Base-by-base conservation (phyloP, 2,888 invertebrate species). In the Eledona agricola region DNA sequence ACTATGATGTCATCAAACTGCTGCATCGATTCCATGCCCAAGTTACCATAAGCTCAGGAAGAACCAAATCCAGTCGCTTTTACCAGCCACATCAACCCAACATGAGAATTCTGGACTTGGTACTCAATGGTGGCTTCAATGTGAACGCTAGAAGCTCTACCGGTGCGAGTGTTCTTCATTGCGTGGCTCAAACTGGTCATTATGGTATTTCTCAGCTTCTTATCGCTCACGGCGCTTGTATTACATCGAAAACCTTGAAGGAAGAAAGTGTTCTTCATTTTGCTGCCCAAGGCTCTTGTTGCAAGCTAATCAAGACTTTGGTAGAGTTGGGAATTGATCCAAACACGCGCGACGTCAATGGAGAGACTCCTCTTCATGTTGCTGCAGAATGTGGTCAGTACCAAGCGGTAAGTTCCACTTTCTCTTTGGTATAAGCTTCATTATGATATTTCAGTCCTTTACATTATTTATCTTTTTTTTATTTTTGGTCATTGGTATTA, bases 31-130 rank as follows among this genome's bases (percentile, higher is more conserved):
- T 5, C 6, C 13, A 15, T 10, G 29, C 29, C 29, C 4, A 29
- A 4, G 10, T 29, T 15, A 29, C 29, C 5, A 29, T 5, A 5
- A 11, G 12, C 29, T 13, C 12, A 4, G 9, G 13, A 12, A n/a
- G 15, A 10, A 12, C 4, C 29, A 1, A 29, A 29, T 9, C 2
- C 5, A n/a, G 11, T 1, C 2, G 5, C 1, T 10, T 6, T 29
- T 29, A 29, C 29, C 12, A 29, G 7, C 29, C 29, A 6, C 29
- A 9, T 4, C 9, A 29, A 5, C 29, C 29, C 12, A 16, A 31
- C 15, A 31, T 31, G 31, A 2, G 17, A 4, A 17, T 31, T 6
- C 4, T 31, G 2, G 15, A 31, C 1, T 11, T 31, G 31, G 3
- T 31, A 10, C 9, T 31, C 1, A 9, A 31, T 1, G 4, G 10